Base-by-base conservation (phyloP, 2,888 invertebrate species). In the Biston stratarius region DNA sequence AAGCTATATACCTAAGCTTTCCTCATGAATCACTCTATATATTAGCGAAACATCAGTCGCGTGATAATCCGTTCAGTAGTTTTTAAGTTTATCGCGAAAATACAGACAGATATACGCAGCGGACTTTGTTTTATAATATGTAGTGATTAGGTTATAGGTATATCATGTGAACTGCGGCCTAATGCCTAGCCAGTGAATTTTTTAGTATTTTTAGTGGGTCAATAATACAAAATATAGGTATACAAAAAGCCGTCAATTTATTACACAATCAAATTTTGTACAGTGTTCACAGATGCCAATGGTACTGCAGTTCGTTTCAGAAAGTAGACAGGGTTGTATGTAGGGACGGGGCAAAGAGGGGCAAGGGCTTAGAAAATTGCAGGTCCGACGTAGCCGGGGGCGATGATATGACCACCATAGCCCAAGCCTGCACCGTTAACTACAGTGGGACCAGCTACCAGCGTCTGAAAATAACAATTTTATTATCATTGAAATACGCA, bases 391-490 rank as follows among this genome's bases (percentile, higher is more conserved):
- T 81, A 80, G 47, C 91, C 91, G 5, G 91, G 90, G 15, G 77
- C 74, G 70, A 86, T 69, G 73, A 74, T 75, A 48, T 84, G 84
- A 10, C 83, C 74, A 12, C 82, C 80, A 9, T 69, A 9, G 14
- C 68, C 74, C 10, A 63, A 45, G 1, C 58, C 61, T 11, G 69
- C 60, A 6, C 74, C 86, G 73, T 92, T 90, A 59, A 88, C 83
- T 0, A 92, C 91, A 1, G 91, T 88, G 1, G 93, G 92, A 9
- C 92, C 92, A n/a, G 91, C 88, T 1, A 93, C 90, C 69, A 92
- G 63, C 71, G 92, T 91, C 93, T 93, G 83, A 6, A 77, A 42
- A 6, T 42, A 60, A 45, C 5, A 33, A 48, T 44, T n/a, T 44
- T 14, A 5, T n/a, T 34, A 24, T 24, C n/a, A 5, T n/a, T 44